Base-by-base conservation (phyloP, 2,113 vertebrate genomes). In the Pampusana beccarii region DNA sequence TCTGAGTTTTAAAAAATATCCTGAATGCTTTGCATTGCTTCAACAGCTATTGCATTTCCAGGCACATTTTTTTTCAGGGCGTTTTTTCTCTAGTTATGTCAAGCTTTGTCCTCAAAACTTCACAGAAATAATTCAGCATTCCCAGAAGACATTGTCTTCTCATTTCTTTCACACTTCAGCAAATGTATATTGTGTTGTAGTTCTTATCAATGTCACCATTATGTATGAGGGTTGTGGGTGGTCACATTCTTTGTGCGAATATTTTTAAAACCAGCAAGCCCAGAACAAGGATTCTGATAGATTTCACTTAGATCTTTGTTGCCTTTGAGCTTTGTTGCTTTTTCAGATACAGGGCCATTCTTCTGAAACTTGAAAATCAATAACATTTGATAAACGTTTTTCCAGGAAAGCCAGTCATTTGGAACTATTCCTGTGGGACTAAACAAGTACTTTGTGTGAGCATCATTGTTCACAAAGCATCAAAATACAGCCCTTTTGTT, bases 191-290 rank as follows among this genome's bases (percentile, higher is more conserved):
- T 97, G 93, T 97, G 86, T 81, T 91, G 91, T 67, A 64, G 86
- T 56, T 95, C 77, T 73, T 91, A 80, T 31, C 89, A 83, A 24
- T 92, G 91, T 88, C 91, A 56, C 86, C 3, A 11, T 75, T 95
- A 81, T 95, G 89, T 80, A 62, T 95, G 89, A 79, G 78, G 61
- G 21, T 74, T 95, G 89, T 97, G 94, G 91, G 94, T 96, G 95
- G 94, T 91, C 93, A 85, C 86, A 75, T 92, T 95, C 86, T 64
- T 93, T 64, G 60, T 84, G 69, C 74, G 86, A 96, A 66, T 80
- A 88, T 93, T 88, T 92, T 90, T 74, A 74, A 91, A 84, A 81
- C 24, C 54, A 74, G 56, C 60, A 80, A 91, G 57, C 20, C 48
- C 83, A 51, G 74, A 58, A 50, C 62, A 83, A 81, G 65, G 33